Conservation (phyloP, 2,113 vertebrate genomes). For the Coregonus clupeaformis region DNA sequence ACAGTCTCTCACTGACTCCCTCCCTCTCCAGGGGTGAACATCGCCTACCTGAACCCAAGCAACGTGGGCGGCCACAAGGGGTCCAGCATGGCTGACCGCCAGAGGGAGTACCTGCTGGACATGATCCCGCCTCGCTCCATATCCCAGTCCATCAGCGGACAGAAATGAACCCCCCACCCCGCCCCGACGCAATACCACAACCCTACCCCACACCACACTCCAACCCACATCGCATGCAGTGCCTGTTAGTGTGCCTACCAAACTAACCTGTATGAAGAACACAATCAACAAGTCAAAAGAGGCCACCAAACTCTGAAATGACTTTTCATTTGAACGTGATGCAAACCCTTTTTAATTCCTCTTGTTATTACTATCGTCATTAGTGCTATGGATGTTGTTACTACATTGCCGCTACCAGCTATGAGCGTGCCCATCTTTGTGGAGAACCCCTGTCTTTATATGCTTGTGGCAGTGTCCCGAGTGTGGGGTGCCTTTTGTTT, state of each 20-base stretch:
- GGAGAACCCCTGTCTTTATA: not conserved
- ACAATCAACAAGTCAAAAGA: constrained; percentile 49
- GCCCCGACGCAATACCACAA: constrained; percentile 12
- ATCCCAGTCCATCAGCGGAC: constrained; percentile 84
- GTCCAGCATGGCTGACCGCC: constrained; percentile 82
- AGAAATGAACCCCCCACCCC: constrained; percentile 74
- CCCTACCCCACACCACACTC: constrained; percentile 36
- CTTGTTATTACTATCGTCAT: not conserved
- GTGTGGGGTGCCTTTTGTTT: constrained; percentile 1
- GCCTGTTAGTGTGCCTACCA: constrained; percentile 78
- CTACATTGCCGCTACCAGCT: not conserved
- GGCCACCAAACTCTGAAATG: constrained; percentile 22
- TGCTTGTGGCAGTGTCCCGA: not conserved
- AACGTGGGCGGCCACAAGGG: constrained; percentile 82
- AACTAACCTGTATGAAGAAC: constrained; percentile 66
- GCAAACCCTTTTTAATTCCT: not conserved
- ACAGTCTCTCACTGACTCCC: not conserved
- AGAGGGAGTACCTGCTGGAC: constrained; percentile 86
- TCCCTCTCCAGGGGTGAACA: constrained; percentile 77
- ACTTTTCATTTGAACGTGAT: constrained; percentile 22
- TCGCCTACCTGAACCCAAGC: constrained; percentile 81
- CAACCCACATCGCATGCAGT: constrained; percentile 74
- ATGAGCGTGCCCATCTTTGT: not conserved
- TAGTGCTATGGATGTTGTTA: constrained; percentile 16
- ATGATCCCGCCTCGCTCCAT: constrained; percentile 88